Evolutionary conservation across 2,888 invertebrate genomes (phyloP).

Genomic region (Schizaphis graminum): DNA sequence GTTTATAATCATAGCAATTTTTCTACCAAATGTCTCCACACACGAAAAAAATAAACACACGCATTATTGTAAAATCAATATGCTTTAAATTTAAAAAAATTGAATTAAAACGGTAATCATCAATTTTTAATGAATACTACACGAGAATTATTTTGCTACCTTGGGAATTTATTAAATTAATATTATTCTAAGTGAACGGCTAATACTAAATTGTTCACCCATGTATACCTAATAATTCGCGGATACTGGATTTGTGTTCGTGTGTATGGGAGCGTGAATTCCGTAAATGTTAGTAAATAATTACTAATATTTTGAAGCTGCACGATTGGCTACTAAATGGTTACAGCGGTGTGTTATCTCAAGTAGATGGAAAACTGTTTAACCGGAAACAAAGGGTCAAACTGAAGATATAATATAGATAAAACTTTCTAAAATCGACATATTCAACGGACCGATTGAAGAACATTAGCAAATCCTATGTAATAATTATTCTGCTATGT

Average conservation of each 20-base stretch:
- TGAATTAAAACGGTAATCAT: background rate
- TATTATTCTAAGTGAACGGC: background rate
- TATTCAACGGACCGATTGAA: background rate
- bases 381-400: background rate
- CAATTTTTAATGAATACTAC: background rate
- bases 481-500: background rate
- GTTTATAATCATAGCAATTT: too few species aligned
- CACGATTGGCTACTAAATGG: background rate
- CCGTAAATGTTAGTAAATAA: background rate
- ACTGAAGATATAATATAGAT: background rate
- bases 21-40: too few species aligned
- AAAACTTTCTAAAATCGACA: background rate
- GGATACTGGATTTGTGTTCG: background rate
- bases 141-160: background rate
- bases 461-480: background rate
- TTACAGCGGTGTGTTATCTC: background rate
- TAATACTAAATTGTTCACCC: background rate
- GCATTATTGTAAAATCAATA: too few species aligned
- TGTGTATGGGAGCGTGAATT: background rate
- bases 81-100: too few species aligned
- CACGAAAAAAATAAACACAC: too few species aligned
- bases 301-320: background rate
- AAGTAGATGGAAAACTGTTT: background rate
- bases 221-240: background rate
- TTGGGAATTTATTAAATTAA: background rate